These are phyloP conservation scores for Microctonus aethiopoides DNA, from an alignment of 2,888 invertebrate species.

Conservation along the genomic window DNA sequence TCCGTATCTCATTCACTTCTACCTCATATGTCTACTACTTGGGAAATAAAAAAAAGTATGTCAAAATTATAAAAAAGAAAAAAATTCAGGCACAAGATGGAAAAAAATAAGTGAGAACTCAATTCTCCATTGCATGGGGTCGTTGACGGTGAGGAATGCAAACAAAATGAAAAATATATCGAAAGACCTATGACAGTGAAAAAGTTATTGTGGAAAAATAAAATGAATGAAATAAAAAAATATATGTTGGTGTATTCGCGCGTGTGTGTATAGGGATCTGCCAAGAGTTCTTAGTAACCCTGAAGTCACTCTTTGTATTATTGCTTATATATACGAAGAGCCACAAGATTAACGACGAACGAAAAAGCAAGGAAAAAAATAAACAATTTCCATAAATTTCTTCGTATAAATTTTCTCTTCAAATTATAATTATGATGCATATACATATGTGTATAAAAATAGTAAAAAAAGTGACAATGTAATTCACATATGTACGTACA, in stretches of 20 bases:
- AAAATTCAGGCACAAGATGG: neutral
- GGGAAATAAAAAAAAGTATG: neutral
- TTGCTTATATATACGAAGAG: constrained; percentile 20
- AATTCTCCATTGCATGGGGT: neutral
- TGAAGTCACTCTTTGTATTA: constrained; percentile 55
- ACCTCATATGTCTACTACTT: neutral
- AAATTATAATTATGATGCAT: neutral
- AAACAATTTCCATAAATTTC: constrained; percentile 12
- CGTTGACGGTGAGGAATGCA: constrained; percentile 19
- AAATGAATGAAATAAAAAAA: constrained; percentile 33
- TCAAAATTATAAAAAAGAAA: neutral
- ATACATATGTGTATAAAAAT: neutral
- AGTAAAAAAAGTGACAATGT: neutral
- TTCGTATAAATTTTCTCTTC: neutral
- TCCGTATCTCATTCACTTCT: constrained; percentile 13
- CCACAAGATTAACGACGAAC: constrained; percentile 8
- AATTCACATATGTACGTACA: neutral
- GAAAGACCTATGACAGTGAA: neutral
- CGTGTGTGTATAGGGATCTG: constrained; percentile 30
- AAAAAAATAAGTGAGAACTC: neutral
- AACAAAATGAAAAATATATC: neutral
- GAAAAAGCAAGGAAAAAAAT: constrained; percentile 9
- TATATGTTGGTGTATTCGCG: neutral
- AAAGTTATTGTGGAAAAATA: neutral
- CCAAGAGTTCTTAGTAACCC: constrained; percentile 42